These are phyloP conservation scores for Plagodis pulveraria DNA, from an alignment of 2,888 invertebrate genomes.

Conservation along the genomic window DNA sequence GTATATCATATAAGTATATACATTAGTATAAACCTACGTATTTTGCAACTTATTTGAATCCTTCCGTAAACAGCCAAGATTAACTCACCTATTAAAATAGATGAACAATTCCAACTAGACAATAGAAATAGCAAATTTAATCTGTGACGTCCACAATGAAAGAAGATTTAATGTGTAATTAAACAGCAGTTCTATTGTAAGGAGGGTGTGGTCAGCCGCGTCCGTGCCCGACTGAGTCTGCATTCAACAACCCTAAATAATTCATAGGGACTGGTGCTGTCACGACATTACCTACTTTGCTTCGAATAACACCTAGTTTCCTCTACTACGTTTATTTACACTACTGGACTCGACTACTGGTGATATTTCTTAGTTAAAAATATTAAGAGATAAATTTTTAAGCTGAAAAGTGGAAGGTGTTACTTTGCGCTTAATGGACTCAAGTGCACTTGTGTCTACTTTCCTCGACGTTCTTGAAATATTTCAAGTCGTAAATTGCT, in stretches of 20 bases:
- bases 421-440: slow-evolving; percentile 49
- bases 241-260: slow-evolving; percentile 70
- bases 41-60: no score
- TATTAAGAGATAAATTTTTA: slow-evolving; percentile 44
- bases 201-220: slow-evolving; percentile 53
- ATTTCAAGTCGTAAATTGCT: slow-evolving; percentile 26
- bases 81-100: no score
- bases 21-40: no score
- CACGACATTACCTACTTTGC: slow-evolving; percentile 60
- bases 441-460: slow-evolving; percentile 45
- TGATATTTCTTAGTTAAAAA: slow-evolving; percentile 41
- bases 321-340: slow-evolving; percentile 28
- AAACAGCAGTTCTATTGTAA: slow-evolving; percentile 43
- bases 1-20: no score
- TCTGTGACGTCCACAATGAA: slow-evolving; percentile 32
- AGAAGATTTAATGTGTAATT: slow-evolving; percentile 41
- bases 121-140: slow-evolving; percentile 31
- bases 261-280: slow-evolving; percentile 64
- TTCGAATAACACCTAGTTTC: slow-evolving; percentile 50
- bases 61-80: no score
- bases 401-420: slow-evolving; percentile 42
- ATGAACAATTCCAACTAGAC: slow-evolving; percentile 13
- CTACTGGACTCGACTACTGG: slow-evolving; percentile 18
- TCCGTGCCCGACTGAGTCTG: slow-evolving; percentile 46
- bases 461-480: slow-evolving; percentile 25